Base-by-base conservation (phyloP, 2,797 vertebrate genomes). In the Heterohyrax brucei region DNA sequence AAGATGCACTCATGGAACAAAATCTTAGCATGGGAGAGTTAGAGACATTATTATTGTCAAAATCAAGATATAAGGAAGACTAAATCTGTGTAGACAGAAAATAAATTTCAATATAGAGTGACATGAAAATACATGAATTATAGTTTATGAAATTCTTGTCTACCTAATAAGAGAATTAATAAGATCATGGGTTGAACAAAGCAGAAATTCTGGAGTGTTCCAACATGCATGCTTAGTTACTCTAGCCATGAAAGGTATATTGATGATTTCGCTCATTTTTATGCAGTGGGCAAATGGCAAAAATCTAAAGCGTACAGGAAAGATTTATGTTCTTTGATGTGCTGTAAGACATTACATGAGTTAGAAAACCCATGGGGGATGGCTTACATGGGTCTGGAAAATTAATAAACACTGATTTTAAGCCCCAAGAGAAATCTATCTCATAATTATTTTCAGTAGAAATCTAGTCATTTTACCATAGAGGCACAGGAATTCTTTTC, bases 191-290 rank as follows among this genome's bases (percentile, higher is more conserved):
- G 48, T 84, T 93, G 44, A 93, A 70, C 73, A 77, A 87, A 92
- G 59, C 44, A 95, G 8, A 95, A 91, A 91, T 86, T 85, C 83
- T 85, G 50, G 26, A 91, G 46, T 77, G 18, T 6, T 39, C 21
- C 26, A 77, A 91, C 62, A 88, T 77, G 94, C 75, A 39, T 22
- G 2, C 79, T 88, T 66, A 39, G 78, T 89, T 96, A 85, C 39
- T 85, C 64, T 79, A 77, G 77, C n/a, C 75, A 91, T 92, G 33
- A 91, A 91, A 89, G 13, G 10, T 6, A 50, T 87, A 95, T n/a
- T 91, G 77, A 76, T 87, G 44, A 76, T 92, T 87, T 93, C 93
- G 61, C 19, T 93, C 46, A 88, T 90, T 95, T 92, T 79, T 89
- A 87, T 89, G 48, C 59, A 91, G 46, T 72, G 13, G 48, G 30